These are phyloP conservation scores for Phylloscopus trochiloides DNA, from an alignment of 2,113 vertebrate species.

Conservation along the genomic window DNA sequence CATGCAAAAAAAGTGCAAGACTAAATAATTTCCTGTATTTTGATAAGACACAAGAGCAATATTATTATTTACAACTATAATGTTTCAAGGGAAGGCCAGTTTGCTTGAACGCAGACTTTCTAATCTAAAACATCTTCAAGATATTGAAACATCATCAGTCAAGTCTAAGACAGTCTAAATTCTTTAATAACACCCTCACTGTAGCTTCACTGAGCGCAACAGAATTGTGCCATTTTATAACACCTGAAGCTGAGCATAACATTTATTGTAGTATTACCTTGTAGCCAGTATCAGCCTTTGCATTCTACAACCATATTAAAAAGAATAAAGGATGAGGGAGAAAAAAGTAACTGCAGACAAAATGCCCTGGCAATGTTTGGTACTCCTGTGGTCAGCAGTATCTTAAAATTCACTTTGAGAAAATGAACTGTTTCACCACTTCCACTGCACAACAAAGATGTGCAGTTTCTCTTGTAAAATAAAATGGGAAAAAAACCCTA, in stretches of 20 bases:
- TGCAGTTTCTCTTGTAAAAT: not conserved
- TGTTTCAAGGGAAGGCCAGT: not conserved
- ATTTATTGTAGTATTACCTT: not conserved
- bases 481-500: accelerated
- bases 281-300: not conserved
- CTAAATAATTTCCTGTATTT: not conserved
- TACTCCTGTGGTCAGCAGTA: not conserved
- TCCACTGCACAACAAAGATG: not conserved
- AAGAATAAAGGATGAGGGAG: not conserved
- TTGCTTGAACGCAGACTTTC: not conserved
- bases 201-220: not conserved
- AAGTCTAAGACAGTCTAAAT: not conserved
- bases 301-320: not conserved
- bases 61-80: not conserved
- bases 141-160: not conserved
- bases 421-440: not conserved
- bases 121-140: not conserved
- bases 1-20: not conserved
- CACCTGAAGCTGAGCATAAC: not conserved
- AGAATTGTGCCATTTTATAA: not conserved
- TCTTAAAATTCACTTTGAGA: not conserved
- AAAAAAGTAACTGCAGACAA: not conserved
- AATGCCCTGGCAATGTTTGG: not conserved
- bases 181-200: not conserved
- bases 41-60: not conserved